A percentile compares a stretch with the other conserved stretches of the same genome.
Conservation (phyloP, 2,797 vertebrate species). For the Aldrovandia affinis region DNA sequence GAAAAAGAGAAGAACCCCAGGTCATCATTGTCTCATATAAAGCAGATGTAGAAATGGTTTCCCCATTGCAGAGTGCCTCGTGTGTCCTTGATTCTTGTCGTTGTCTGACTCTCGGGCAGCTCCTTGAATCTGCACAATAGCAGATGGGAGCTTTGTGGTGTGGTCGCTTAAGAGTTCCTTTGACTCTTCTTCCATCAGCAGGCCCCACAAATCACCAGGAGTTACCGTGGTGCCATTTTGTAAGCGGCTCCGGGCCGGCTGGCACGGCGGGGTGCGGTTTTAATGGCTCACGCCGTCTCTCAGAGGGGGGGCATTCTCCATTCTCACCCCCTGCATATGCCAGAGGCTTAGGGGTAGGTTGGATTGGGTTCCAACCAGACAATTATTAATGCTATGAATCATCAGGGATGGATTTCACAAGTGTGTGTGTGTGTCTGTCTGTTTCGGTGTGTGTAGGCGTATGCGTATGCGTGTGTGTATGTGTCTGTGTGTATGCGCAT, state of each 20-base stretch:
- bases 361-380: not conserved
- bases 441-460: not conserved
- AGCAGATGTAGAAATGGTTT: not conserved
- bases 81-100: not conserved
- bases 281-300: not conserved
- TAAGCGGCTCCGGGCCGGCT: not conserved
- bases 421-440: not conserved
- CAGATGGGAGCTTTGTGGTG: not conserved
- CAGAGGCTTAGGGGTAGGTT: not conserved
- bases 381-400: not conserved
- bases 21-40: not conserved
- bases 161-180: not conserved
- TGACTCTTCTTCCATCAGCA: not conserved
- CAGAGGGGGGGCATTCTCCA: not conserved
- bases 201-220: not conserved
- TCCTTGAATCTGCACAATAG: not conserved
- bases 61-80: not conserved
- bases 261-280: conserved; percentile 2
- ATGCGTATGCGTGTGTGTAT: not conserved
- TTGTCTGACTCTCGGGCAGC: not conserved
- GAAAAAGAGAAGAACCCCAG: no score
- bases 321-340: no score
- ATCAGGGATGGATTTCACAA: conserved; percentile 29
- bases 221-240: not conserved
- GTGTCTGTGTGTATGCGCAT: conserved; percentile 6